Percentiles rank a stretch among this genome's conserved stretches.
Evolutionary conservation across 2,797 vertebrate genomes (phyloP).

Genomic region (Cheracebus regulus): DNA sequence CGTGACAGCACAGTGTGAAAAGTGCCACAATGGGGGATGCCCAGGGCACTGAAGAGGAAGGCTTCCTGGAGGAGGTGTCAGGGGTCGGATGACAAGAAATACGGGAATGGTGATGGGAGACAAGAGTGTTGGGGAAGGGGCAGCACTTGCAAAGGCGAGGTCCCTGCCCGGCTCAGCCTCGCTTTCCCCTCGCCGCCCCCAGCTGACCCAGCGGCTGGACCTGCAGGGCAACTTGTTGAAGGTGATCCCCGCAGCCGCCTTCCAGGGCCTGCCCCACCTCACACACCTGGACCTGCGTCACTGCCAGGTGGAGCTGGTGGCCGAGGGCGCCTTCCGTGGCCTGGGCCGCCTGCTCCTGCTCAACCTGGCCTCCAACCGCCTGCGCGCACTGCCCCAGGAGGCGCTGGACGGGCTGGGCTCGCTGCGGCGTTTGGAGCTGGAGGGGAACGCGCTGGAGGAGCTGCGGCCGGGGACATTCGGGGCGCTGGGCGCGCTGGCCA

Average conservation of each 20-base stretch:
- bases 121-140: background rate
- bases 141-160: background rate
- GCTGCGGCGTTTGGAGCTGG: constrained; percentile 90
- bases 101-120: background rate
- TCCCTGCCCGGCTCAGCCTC: background rate
- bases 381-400: constrained; percentile 93
- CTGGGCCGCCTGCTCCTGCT: constrained; percentile 93
- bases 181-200: background rate
- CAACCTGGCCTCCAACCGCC: constrained; percentile 92
- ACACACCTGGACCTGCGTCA: constrained; percentile 91
- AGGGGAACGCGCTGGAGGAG: constrained; percentile 92
- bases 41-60: background rate
- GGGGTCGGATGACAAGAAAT: background rate
- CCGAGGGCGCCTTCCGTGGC: constrained; percentile 93
- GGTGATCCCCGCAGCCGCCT: constrained; percentile 86
- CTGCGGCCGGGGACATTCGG: constrained; percentile 93
- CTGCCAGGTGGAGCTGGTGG: constrained; percentile 90
- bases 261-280: constrained; percentile 90
- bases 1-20: background rate
- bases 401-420: constrained; percentile 93
- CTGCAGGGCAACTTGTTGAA: constrained; percentile 89
- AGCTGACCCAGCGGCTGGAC: constrained; percentile 93
- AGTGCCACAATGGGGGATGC: background rate
- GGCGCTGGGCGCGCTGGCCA: constrained; percentile 90
- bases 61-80: background rate